A percentile compares a stretch with the other conserved stretches of the same genome.
Evolutionary conservation across 2,888 invertebrate genomes (phyloP).

Genomic region (Anodontia alba): DNA sequence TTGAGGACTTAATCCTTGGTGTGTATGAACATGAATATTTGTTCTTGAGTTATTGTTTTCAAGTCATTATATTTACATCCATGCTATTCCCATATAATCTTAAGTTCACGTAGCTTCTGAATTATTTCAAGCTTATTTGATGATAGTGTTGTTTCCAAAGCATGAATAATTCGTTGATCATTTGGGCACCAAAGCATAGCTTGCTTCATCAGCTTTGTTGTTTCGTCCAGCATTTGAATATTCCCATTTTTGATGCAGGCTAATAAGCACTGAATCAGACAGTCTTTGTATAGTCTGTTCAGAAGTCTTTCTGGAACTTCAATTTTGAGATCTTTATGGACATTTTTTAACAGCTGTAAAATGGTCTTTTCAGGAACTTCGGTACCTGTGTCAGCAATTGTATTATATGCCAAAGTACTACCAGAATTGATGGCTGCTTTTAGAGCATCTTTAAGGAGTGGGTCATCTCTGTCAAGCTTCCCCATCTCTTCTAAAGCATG

Average conservation of each 20-base stretch:
- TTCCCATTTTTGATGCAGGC: neutral
- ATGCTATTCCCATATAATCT: too few species aligned
- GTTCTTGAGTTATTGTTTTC: too few species aligned
- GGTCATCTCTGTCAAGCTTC: neutral
- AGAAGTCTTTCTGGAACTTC: neutral
- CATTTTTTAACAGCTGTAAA: neutral
- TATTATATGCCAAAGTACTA: neutral
- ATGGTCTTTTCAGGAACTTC: neutral
- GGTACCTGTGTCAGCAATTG: neutral
- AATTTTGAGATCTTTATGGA: neutral
- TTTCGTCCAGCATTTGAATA: neutral
- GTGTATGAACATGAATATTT: too few species aligned
- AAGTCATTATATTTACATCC: too few species aligned
- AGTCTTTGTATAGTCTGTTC: neutral
- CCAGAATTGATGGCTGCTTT: neutral
- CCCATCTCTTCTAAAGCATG: slow-evolving; percentile 10
- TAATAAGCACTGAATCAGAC: neutral
- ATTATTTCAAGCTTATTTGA: neutral
- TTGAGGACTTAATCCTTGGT: too few species aligned
- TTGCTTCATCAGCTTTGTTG: neutral
- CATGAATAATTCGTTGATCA: neutral
- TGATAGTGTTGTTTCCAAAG: neutral
- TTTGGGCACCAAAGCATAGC: neutral
- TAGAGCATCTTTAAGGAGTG: neutral
- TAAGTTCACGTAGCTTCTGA: neutral